Conservation (phyloP, 64 coral and sea anemone genomes). For the Pachyseris speciosa region DNA sequence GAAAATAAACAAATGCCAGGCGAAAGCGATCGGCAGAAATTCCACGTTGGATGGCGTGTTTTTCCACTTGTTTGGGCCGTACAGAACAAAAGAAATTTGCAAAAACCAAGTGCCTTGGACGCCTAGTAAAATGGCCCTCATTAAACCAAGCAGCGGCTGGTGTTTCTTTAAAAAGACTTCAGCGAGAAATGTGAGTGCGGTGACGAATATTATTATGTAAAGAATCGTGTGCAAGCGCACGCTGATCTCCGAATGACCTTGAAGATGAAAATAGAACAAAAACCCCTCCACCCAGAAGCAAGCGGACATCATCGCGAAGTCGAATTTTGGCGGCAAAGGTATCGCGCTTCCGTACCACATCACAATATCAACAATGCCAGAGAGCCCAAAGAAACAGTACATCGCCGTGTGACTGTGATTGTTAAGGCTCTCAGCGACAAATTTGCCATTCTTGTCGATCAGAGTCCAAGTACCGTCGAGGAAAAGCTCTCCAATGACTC, state of each 20-base stretch:
- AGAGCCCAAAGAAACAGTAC: too few species aligned
- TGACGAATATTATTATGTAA: slow-evolving; percentile 28
- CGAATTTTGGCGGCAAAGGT: slow-evolving; percentile 15
- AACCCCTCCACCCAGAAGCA: slow-evolving; percentile 42
- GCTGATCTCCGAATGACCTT: slow-evolving; percentile 13
- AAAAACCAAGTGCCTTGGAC: slow-evolving; percentile 57
- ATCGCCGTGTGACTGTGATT: too few species aligned
- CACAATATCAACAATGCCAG: too few species aligned
- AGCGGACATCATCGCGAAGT: neutral
- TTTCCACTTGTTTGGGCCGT: slow-evolving; percentile 33
- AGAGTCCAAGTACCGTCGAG: too few species aligned
- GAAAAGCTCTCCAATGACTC: too few species aligned
- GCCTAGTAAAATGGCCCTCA: slow-evolving; percentile 29
- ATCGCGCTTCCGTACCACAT: too few species aligned
- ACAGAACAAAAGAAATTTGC: slow-evolving; percentile 49
- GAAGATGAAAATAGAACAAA: slow-evolving; percentile 42
- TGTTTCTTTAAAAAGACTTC: slow-evolving; percentile 3
- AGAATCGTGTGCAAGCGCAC: slow-evolving; percentile 46
- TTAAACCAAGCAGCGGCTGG: neutral
- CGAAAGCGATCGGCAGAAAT: slow-evolving; percentile 31
- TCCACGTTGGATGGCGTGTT: slow-evolving; percentile 17
- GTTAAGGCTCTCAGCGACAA: too few species aligned
- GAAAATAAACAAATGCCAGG: slow-evolving; percentile 49
- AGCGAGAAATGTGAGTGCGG: neutral
- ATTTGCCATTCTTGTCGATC: too few species aligned